Evolutionary conservation across 2,113 vertebrate species (phyloP), one percentile per base, ranked within the genome.

Genomic region (Peromyscus californicus): DNA sequence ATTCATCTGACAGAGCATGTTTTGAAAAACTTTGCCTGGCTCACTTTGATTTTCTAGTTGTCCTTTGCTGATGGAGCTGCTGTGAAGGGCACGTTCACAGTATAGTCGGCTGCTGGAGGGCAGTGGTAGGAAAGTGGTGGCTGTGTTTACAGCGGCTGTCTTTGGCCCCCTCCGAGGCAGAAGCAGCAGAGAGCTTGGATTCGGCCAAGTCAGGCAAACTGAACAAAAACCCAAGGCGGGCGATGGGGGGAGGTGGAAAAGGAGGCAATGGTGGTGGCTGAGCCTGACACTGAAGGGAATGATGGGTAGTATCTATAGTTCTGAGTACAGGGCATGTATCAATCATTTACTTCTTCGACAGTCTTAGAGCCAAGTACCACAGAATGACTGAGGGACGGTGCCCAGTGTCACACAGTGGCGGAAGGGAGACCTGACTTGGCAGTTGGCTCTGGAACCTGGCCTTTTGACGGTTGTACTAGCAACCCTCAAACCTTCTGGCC

Each of bases 11-110:
- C 78, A 21, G n/a, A 36, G 95, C 24, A 0, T 96, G 97, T 97
- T 91, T 79, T 94, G 61, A 12, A 24, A 92, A 93, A 92, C 72
- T 45, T 93, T 48, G 39, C 1, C 0, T 65, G 67, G 86, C 96
- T 97, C 92, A 15, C 95, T 98, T 97, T 97, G 96, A 89, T 96
- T 97, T 97, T 97, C 93, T 33, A 39, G 76, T 94, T 90, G 86
- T 90, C 78, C 75, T 98, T 97, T 98, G 98, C 97, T 97, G 96
- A 97, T 89, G 86, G 95, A 91, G 93, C 83, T 91, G 95, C 82
- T 86, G 67, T 69, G 93, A 97, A 97, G 96, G 94, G 33, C 89
- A 93, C 69, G 93, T 63, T 95, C 80, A 87, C 75, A 65, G 48
- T 79, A 24, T 13, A 94, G 10, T 29, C 84, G 89, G 67, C 76